Evolutionary conservation across 2,797 vertebrate genomes (phyloP), one percentile per base, ranked within the genome.

Genomic region (Phrynocephalus guinanensis): DNA sequence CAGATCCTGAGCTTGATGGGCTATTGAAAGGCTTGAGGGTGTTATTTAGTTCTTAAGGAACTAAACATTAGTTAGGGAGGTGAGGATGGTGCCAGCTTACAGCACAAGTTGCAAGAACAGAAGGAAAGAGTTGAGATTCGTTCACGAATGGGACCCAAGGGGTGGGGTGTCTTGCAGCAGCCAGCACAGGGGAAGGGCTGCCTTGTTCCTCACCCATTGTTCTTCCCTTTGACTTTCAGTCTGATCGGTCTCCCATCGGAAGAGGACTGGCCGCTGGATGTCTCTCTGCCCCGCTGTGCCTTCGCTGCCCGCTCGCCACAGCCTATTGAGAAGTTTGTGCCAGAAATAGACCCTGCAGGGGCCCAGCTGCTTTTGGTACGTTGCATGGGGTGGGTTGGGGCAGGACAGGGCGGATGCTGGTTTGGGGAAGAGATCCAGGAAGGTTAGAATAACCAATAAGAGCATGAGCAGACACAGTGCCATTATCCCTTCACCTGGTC

Each of bases 241-340:
- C 95, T 98, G 91, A 98, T 98, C 33, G 98, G 98, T 63, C 94
- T 98, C 93, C 98, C 98, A 0, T 88, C 96, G 18, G 97, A 98
- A 81, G 98, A 98, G 3, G 97, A 98, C 88, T 98, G 98, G 98
- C 98, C 98, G 0, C 92, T 96, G 78, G 98, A 98, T 78, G 98
- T 98, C 15, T 97, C 97, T 28, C 94, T 99, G 0, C 97, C 97
- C 6, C 96, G 97, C 30, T 96, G 97, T 88, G 97, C 97, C 92
- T 99, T 99, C 93, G 94, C 96, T 76, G 94, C 96, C 50, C 93
- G 96, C 87, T 96, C 86, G 63, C 95, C 97, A 70, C 96, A 97
- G 50, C 97, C 98, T 22, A 96, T 98, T 91, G 95, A 96, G 88
- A 97, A 97, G 15, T 96, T 96, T 91, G 97, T 98, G 84, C 98